Conservation (phyloP, 2,113 vertebrate species). For the Panurus biarmicus region DNA sequence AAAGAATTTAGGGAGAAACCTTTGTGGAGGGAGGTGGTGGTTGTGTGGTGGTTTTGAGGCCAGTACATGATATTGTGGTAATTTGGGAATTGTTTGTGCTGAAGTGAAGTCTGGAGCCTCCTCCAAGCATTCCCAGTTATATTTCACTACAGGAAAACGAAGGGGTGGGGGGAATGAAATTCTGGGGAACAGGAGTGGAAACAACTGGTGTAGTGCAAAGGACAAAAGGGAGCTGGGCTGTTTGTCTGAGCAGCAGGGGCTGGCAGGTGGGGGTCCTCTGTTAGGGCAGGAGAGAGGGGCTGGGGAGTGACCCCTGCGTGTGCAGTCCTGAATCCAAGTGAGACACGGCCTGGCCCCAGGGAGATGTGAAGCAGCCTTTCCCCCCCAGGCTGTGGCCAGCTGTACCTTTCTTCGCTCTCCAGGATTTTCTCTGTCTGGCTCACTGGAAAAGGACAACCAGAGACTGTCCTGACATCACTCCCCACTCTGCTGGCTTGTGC, state of each 20-base stretch:
- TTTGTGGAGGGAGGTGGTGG: not conserved
- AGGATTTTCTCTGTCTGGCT: not conserved
- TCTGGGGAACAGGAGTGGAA: not conserved
- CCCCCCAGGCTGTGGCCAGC: not conserved
- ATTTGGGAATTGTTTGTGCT: slow-evolving; percentile 47
- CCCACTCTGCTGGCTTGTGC: not conserved
- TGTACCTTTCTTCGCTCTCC: not conserved
- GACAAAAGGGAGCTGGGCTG: not conserved
- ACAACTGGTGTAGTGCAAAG: not conserved
- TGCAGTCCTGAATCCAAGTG: not conserved
- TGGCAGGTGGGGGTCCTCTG: not conserved
- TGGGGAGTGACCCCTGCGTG: not conserved
- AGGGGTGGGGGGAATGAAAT: not conserved
- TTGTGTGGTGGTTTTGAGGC: not conserved
- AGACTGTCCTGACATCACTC: not conserved
- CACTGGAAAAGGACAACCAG: not conserved
- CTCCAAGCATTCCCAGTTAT: slow-evolving; percentile 6
- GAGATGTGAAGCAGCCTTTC: not conserved
- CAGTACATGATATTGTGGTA: not conserved
- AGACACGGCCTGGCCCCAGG: not conserved
- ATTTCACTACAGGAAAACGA: slow-evolving; percentile 10
- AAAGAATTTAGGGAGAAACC: slow-evolving; percentile 35
- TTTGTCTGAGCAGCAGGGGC: not conserved
- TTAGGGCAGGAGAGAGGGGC: not conserved
- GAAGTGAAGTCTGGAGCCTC: slow-evolving; percentile 35